Evolutionary conservation across 2,797 vertebrate genomes (phyloP).

Genomic region (Eremophila alpestris): DNA sequence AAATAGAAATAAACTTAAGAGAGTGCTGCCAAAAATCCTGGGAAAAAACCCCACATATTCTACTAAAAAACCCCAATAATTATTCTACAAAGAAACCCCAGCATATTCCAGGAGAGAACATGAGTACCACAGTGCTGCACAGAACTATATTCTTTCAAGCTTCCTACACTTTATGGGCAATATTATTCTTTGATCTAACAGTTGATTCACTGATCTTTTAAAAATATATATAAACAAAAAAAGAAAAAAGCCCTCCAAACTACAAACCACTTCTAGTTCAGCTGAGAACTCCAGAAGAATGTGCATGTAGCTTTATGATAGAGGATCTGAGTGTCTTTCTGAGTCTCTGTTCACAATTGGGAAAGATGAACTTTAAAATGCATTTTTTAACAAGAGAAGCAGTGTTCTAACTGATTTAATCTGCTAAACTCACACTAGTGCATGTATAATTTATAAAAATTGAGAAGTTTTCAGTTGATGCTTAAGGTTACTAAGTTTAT

Average conservation of each 20-base stretch:
- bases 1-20: background rate
- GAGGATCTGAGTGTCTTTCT: background rate
- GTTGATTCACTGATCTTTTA: background rate
- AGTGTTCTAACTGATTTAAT: background rate
- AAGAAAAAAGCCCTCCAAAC: background rate
- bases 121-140: background rate
- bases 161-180: background rate
- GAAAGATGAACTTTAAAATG: background rate
- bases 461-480: background rate
- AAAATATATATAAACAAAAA: background rate
- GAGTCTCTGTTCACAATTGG: rapidly evolving
- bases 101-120: background rate
- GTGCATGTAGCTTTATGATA: background rate
- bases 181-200: background rate
- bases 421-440: background rate
- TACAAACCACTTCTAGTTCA: background rate
- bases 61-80: background rate
- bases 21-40: background rate
- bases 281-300: background rate
- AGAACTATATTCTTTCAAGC: background rate
- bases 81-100: background rate
- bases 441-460: background rate
- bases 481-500: background rate
- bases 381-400: background rate
- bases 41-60: background rate